Evolutionary conservation across 2,888 invertebrate species (phyloP), one percentile per base, ranked within the genome.

Genomic region (Bombyx huttoni): DNA sequence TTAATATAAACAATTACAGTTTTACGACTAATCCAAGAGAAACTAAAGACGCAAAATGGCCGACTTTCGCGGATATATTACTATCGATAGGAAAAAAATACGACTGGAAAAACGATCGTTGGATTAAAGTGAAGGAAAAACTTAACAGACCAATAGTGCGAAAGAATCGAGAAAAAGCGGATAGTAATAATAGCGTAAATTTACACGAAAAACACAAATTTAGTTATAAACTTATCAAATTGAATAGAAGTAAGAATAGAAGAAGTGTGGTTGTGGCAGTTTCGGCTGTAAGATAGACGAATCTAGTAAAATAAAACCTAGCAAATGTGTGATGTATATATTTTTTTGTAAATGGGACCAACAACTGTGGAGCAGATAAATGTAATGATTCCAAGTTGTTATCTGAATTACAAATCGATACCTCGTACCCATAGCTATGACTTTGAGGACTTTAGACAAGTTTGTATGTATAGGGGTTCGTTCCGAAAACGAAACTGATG

Each of bases 21-120:
- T 40, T 46, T 14, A 13, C 24, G n/a, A 50, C 47, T 1, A 10
- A 40, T 9, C 47, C 45, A 34, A 33, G 14, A 13, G 8, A 12
- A 64, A 55, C 54, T 54, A 40, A 61, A 56, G 47, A 49, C 13
- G 13, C 47, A n/a, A 50, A 46, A 13, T 88, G 88, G 88, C 87
- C 87, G 13, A 86, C 77, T 64, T 88, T 88, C 58, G 75, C 87
- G 61, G 85, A 87, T 33, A 77, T 88, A 34, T 62, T 88, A 53
- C 58, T 77, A 61, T 75, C 72, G 49, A 79, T 86, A 59, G 87
- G 87, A 6, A 81, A 75, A 56, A 77, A 68, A 62, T 88, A 88
- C 53, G 87, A 88, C 55, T 87, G 87, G 87, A 88, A 86, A 66
- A 88, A 84, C 56, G 87, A 88, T 52, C 68, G 84, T 56, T 88